Evolutionary conservation across 2,113 vertebrate species (phyloP).

Genomic region (Burhinus oedicnemus): DNA sequence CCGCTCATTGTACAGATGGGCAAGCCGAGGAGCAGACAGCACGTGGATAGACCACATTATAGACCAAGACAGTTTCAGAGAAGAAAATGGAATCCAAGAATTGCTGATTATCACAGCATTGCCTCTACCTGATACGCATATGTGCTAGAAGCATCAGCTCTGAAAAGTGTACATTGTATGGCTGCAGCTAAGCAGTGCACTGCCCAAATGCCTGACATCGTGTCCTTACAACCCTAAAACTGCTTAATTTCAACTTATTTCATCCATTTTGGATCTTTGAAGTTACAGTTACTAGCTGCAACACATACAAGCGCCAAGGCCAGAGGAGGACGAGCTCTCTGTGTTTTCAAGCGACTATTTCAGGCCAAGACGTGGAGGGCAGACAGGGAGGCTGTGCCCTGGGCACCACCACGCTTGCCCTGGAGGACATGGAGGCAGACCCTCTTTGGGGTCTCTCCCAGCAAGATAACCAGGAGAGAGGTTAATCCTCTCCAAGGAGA

Average conservation of each 20-base stretch:
- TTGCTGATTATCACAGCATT: not conserved
- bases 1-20: not conserved
- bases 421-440: not conserved
- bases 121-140: rapidly evolving
- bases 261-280: not conserved
- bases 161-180: not conserved
- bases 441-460: not conserved
- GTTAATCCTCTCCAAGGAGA: not conserved
- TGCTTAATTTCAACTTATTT: not conserved
- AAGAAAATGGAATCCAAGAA: not conserved
- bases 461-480: not conserved
- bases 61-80: not conserved
- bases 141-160: too few species aligned
- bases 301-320: not conserved
- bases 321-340: not conserved
- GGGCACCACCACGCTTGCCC: not conserved
- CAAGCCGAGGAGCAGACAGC: not conserved
- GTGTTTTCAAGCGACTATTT: not conserved
- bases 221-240: not conserved
- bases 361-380: not conserved
- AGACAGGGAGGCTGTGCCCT: not conserved
- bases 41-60: rapidly evolving
- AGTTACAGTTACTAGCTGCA: not conserved
- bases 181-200: not conserved
- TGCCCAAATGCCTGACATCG: not conserved